A percentile compares a stretch with the other conserved stretches of the same genome.
Conservation (phyloP, 2,797 vertebrate species). For the Paguma larvata region DNA sequence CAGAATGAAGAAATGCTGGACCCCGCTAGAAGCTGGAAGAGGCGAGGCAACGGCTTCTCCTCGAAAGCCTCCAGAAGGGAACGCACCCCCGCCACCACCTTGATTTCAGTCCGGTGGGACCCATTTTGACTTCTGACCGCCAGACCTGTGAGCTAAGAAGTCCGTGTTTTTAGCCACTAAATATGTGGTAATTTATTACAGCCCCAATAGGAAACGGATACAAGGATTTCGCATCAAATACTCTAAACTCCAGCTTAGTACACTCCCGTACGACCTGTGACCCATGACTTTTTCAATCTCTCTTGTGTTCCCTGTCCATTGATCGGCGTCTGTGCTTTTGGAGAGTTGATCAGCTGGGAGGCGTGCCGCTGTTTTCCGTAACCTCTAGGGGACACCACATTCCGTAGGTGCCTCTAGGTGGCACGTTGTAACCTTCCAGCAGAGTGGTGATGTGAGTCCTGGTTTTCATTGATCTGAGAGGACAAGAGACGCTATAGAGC, state of each 20-base stretch:
- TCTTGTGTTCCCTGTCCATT: not conserved
- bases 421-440: not conserved
- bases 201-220: not conserved
- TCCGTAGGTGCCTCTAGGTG: not conserved
- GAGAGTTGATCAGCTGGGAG: not conserved
- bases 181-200: conserved; percentile 26
- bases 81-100: not conserved
- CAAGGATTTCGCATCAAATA: not conserved
- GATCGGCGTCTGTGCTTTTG: not conserved
- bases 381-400: not conserved
- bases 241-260: not conserved
- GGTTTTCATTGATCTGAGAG: not conserved
- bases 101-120: not conserved
- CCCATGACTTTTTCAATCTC: not conserved
- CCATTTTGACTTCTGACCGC: not conserved
- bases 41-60: not conserved
- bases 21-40: not conserved
- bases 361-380: not conserved
- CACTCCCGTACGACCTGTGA: not conserved
- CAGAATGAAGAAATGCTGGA: not conserved
- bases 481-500: not conserved
- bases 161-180: conserved; percentile 22
- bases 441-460: not conserved
- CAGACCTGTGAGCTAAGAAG: conserved; percentile 20
- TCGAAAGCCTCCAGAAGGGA: not conserved